Conservation (phyloP, 1,140 invertebrate genomes). For the Drosophila mayri region DNA sequence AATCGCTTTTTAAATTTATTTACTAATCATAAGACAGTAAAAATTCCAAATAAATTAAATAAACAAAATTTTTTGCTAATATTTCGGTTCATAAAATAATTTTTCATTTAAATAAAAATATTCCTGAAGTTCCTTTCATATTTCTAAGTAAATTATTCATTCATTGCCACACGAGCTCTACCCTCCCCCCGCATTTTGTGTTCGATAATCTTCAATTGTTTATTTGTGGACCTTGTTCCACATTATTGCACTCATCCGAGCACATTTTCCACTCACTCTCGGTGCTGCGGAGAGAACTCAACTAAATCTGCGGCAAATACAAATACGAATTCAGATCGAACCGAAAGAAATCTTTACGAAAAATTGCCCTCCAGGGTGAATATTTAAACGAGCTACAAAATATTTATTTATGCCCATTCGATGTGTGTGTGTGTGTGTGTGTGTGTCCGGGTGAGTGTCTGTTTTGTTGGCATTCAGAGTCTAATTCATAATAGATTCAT, state of each 20-base stretch:
- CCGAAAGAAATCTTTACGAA: slow-evolving; percentile 54
- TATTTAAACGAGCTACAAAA: slow-evolving; percentile 67
- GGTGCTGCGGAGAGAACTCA: slow-evolving; percentile 18
- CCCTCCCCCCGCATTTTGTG: neutral
- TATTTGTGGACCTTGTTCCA: slow-evolving; percentile 54
- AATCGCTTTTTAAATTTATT: too few species aligned
- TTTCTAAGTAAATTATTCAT: slow-evolving; percentile 18
- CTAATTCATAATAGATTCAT: slow-evolving; percentile 83
- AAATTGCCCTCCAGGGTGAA: slow-evolving; percentile 73
- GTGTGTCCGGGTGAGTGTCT: slow-evolving; percentile 13
- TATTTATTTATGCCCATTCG: slow-evolving; percentile 76
- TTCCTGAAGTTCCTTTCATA: neutral
- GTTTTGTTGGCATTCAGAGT: slow-evolving; percentile 67
- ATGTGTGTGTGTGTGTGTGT: slow-evolving; percentile 13
- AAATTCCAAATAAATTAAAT: neutral
- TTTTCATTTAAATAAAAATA: too few species aligned
- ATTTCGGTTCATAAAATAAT: neutral
- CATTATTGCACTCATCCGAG: slow-evolving; percentile 43
- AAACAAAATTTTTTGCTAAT: neutral
- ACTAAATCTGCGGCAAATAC: slow-evolving; percentile 48
- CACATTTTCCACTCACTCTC: slow-evolving; percentile 20
- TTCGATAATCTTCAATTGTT: slow-evolving; percentile 52
- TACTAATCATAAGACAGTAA: too few species aligned
- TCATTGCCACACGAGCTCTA: slow-evolving; percentile 15
- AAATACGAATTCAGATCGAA: slow-evolving; percentile 56